Conservation (phyloP, 35 echinoderm and acorn worm genomes). For the Lytechinus pictus region DNA sequence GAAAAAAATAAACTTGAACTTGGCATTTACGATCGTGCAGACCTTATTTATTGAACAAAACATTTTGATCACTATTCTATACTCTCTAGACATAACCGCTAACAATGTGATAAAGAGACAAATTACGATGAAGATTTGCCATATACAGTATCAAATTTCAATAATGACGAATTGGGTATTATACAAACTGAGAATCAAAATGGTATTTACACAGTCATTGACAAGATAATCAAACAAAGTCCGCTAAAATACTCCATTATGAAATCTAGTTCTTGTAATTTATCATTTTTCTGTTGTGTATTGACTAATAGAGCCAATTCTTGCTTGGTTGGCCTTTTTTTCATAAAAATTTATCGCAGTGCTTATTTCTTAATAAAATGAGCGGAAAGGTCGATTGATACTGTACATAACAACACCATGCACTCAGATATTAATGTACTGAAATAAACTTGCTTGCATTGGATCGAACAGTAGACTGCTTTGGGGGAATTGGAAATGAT, state of each 20-base stretch:
- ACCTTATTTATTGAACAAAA: too few species aligned
- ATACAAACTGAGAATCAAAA: background rate
- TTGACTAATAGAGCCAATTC: too few species aligned
- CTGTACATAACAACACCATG: background rate
- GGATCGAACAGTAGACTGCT: background rate
- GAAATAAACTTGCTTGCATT: background rate
- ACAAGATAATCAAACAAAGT: background rate
- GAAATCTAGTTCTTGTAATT: background rate
- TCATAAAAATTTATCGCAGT: background rate
- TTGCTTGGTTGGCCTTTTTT: background rate
- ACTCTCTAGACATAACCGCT: too few species aligned
- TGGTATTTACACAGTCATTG: background rate
- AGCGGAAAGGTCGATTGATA: background rate
- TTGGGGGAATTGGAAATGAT: too few species aligned
- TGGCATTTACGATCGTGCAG: too few species aligned
- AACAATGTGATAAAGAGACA: too few species aligned
- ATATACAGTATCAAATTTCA: background rate
- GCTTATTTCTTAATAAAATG: background rate
- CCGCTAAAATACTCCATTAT: background rate
- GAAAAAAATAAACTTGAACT: too few species aligned
- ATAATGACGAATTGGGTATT: background rate
- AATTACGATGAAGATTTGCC: background rate
- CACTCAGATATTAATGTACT: background rate
- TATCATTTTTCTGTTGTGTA: background rate
- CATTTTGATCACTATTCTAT: too few species aligned